Conservation (phyloP, 2,888 invertebrate genomes). For the Chrysotoxum bicinctum region DNA sequence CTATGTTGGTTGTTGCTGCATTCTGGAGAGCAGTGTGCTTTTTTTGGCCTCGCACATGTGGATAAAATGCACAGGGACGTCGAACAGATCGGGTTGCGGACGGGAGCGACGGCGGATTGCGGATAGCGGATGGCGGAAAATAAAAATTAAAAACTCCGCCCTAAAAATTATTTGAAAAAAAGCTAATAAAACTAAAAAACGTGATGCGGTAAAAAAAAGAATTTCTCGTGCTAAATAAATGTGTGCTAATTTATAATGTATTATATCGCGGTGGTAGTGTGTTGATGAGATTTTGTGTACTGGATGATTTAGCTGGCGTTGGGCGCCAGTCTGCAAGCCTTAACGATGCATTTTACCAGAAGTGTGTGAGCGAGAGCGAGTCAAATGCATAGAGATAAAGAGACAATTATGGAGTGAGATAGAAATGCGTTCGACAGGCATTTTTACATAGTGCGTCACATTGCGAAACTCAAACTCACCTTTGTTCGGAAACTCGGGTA, state of each 20-base stretch:
- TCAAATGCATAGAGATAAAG: neutral
- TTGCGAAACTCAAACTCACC: neutral
- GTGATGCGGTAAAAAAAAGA: constrained; percentile 65
- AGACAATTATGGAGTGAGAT: constrained; percentile 1
- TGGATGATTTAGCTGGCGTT: constrained; percentile 38
- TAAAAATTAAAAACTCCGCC: constrained; percentile 82
- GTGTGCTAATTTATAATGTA: constrained; percentile 79
- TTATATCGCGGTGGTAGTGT: constrained; percentile 69
- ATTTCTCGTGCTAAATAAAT: constrained; percentile 65
- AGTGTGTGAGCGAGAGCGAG: constrained; percentile 29
- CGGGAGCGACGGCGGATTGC: constrained; percentile 67
- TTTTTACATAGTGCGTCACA: constrained; percentile 57
- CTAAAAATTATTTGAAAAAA: constrained; percentile 77
- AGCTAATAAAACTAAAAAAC: constrained; percentile 71
- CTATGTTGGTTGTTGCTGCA: constrained; percentile 51
- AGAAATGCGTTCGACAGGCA: constrained; percentile 33
- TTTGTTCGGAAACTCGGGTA: neutral
- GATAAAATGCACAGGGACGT: constrained; percentile 16
- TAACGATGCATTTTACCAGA: constrained; percentile 2
- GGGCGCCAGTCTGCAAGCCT: constrained; percentile 45
- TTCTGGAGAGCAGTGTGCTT: constrained; percentile 14
- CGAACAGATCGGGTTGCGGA: constrained; percentile 24
- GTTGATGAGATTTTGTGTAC: constrained; percentile 36
- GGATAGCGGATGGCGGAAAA: constrained; percentile 75
- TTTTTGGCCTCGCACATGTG: constrained; percentile 48